Conservation (phyloP, 2,888 invertebrate species). For the Nephrocerus scutellatus region DNA sequence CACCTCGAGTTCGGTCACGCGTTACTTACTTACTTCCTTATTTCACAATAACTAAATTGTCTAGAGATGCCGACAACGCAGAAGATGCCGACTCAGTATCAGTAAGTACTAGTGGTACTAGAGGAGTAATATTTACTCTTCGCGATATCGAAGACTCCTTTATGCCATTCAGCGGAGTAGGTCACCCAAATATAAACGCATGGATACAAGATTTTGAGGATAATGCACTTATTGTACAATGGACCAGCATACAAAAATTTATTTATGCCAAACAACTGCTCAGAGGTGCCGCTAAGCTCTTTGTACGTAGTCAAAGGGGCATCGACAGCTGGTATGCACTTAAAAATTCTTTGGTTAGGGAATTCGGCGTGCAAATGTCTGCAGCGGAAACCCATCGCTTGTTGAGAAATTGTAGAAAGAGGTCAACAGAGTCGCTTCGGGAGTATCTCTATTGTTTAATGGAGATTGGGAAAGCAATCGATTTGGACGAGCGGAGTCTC, state of each 20-base stretch:
- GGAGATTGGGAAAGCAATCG: conserved; percentile 13
- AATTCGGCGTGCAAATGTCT: conserved; percentile 7
- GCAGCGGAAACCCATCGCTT: conserved; percentile 10
- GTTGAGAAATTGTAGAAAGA: conserved; percentile 11
- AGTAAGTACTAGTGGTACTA: too few relatives aligned
- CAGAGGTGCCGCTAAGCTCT: conserved; percentile 7
- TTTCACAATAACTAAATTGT: too few relatives aligned
- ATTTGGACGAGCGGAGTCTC: conserved; percentile 14
- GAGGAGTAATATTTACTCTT: conserved; percentile 3
- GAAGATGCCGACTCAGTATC: conserved; percentile 2
- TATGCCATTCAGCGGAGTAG: not conserved
- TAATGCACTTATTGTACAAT: conserved; percentile 1
- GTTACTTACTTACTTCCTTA: too few relatives aligned
- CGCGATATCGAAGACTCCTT: conserved; percentile 1
- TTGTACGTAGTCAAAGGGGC: conserved; percentile 6
- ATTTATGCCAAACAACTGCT: conserved; percentile 9
- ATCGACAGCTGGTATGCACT: conserved; percentile 7
- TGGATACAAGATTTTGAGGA: conserved; percentile 7
- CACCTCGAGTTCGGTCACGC: too few relatives aligned
- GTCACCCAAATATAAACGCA: conserved; percentile 1
- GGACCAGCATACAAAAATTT: conserved; percentile 7
- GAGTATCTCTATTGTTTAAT: conserved; percentile 14
- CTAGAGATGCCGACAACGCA: conserved; percentile 4
- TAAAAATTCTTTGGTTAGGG: conserved; percentile 6
- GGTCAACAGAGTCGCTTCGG: conserved; percentile 4